Conservation (phyloP, 2,113 vertebrate species). For the Phainopepla nitens region DNA sequence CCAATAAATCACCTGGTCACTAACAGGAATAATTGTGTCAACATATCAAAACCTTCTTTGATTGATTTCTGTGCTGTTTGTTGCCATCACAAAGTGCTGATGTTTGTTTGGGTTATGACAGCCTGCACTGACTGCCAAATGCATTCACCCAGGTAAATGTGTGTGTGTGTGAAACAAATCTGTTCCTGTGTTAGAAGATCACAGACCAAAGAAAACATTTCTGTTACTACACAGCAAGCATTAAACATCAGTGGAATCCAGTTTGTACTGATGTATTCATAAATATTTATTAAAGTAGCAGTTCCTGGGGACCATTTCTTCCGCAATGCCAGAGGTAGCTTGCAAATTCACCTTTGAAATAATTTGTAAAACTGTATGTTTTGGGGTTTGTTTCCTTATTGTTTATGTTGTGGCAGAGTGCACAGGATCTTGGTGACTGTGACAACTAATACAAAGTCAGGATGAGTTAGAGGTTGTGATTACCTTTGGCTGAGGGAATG, state of each 20-base stretch:
- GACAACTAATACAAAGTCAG: background rate
- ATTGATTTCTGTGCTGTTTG: background rate
- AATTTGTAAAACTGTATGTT: background rate
- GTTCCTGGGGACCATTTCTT: background rate
- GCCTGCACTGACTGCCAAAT: background rate
- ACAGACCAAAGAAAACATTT: background rate
- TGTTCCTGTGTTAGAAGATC: background rate
- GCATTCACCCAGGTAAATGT: background rate
- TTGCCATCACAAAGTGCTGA: background rate
- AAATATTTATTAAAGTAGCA: background rate
- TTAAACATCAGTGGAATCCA: background rate
- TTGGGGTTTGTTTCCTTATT: background rate
- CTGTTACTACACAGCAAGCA: background rate
- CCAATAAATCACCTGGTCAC: background rate
- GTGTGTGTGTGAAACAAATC: background rate
- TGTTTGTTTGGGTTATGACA: background rate
- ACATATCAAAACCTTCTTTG: background rate
- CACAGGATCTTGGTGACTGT: background rate
- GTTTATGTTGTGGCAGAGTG: background rate
- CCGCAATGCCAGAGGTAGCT: background rate
- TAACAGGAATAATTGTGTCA: background rate
- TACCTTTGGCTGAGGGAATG: background rate
- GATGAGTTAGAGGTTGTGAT: background rate
- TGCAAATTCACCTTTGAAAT: background rate
- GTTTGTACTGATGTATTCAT: background rate